Evolutionary conservation across 1,140 invertebrate genomes (phyloP).

Genomic region (Campoletis sonorensis): DNA sequence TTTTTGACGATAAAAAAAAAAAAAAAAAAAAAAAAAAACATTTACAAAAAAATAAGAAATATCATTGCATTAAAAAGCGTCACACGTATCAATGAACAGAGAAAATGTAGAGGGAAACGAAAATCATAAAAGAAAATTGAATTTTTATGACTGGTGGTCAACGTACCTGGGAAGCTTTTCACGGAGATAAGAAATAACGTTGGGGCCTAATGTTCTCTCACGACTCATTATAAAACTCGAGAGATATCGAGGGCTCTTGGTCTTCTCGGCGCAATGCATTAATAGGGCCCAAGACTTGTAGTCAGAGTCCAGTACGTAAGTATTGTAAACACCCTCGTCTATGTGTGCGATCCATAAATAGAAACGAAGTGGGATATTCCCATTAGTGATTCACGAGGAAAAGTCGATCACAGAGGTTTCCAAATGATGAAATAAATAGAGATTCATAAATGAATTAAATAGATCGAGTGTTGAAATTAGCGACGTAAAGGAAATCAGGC

Average conservation of each 20-base stretch:
- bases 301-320: slow-evolving; percentile 89
- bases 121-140: background rate
- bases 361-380: slow-evolving; percentile 45
- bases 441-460: too few relatives aligned
- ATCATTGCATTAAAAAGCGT: background rate
- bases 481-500: too few relatives aligned
- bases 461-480: too few relatives aligned
- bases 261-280: slow-evolving; percentile 91
- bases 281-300: slow-evolving; percentile 88
- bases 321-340: slow-evolving; percentile 94
- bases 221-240: slow-evolving; percentile 90
- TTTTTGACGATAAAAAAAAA: slow-evolving; percentile 57
- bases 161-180: slow-evolving; percentile 79
- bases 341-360: slow-evolving; percentile 54
- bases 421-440: background rate
- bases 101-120: background rate
- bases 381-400: slow-evolving; percentile 34
- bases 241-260: slow-evolving; percentile 86
- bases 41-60: slow-evolving; percentile 45
- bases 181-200: slow-evolving; percentile 79
- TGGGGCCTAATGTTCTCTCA: slow-evolving; percentile 77
- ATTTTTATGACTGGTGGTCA: slow-evolving; percentile 7
- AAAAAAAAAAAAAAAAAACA: slow-evolving; percentile 44
- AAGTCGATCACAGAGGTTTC: background rate
- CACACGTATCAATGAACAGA: background rate